Percentiles rank a stretch among this genome's conserved stretches.
Evolutionary conservation across 1,140 invertebrate species (phyloP).

Genomic region (Bombus huntii): DNA sequence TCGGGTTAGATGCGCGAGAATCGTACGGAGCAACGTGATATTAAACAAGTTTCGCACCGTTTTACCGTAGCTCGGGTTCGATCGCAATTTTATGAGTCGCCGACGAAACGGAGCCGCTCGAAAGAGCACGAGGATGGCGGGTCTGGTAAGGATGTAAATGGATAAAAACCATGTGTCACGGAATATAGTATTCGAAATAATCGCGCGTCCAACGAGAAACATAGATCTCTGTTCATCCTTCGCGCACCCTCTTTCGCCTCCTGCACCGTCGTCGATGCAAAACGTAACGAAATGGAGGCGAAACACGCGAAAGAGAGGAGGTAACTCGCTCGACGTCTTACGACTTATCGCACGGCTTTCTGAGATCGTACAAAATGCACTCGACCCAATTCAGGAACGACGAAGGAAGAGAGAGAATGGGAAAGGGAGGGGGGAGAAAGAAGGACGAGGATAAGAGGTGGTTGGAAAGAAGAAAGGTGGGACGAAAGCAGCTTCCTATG

Average conservation of each 20-base stretch:
- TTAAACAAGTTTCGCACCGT: neutral
- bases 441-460: neutral
- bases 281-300: constrained; percentile 57
- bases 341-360: constrained; percentile 48
- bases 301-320: constrained; percentile 40
- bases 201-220: neutral
- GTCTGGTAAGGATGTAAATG: neutral
- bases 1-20: constrained; percentile 6
- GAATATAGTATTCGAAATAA: neutral
- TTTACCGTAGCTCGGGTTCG: neutral
- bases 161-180: neutral
- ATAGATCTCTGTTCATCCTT: neutral
- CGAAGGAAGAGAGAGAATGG: constrained; percentile 21
- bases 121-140: neutral
- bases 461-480: neutral
- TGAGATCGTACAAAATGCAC: constrained; percentile 43
- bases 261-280: neutral
- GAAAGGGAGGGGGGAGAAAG: neutral
- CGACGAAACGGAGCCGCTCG: too few relatives aligned
- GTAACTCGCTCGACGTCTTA: constrained; percentile 39
- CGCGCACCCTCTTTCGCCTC: neutral
- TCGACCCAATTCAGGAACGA: constrained; percentile 45
- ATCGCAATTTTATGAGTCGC: neutral
- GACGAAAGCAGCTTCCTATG: constrained; percentile 13
- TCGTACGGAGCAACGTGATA: neutral